Conservation (phyloP, 2,888 invertebrate genomes). For the Meloe dianella region DNA sequence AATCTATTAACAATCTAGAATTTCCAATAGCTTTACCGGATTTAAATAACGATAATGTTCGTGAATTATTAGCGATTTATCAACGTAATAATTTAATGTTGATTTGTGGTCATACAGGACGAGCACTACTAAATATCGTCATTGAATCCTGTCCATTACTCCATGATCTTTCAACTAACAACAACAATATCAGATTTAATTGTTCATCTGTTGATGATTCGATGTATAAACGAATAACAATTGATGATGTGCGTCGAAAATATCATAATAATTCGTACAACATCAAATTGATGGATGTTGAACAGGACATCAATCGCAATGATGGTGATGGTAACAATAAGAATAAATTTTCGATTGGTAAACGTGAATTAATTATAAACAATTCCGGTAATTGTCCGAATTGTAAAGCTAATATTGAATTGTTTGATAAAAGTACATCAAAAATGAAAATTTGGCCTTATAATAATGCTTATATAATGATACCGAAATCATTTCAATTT, state of each 20-base stretch:
- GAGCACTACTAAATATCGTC: slow-evolving; percentile 68
- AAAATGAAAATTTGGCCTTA: slow-evolving; percentile 63
- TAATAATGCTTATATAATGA: slow-evolving; percentile 73
- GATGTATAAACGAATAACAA: slow-evolving; percentile 31
- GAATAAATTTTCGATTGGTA: slow-evolving; percentile 63
- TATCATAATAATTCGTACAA: slow-evolving; percentile 32
- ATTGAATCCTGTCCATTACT: slow-evolving; percentile 67
- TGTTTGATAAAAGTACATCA: slow-evolving; percentile 65
- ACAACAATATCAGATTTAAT: slow-evolving; percentile 45
- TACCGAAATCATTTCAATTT: slow-evolving; percentile 72
- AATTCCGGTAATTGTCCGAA: slow-evolving; percentile 77
- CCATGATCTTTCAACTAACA: slow-evolving; percentile 64
- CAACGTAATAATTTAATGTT: slow-evolving; percentile 65
- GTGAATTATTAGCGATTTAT: slow-evolving; percentile 69
- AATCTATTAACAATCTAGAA: slow-evolving; percentile 66
- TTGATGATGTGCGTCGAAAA: slow-evolving; percentile 35
- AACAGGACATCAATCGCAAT: slow-evolving; percentile 52
- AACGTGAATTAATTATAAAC: slow-evolving; percentile 70
- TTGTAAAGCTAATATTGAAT: slow-evolving; percentile 68
- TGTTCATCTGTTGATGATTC: slow-evolving; percentile 20
- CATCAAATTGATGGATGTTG: slow-evolving; percentile 37
- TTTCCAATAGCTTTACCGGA: slow-evolving; percentile 77
- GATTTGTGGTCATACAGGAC: slow-evolving; percentile 74
- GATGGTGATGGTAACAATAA: slow-evolving; percentile 60
- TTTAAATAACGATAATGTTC: slow-evolving; percentile 72